Evolutionary conservation across 2,888 invertebrate genomes (phyloP).

Genomic region (Eupithecia insigniata): DNA sequence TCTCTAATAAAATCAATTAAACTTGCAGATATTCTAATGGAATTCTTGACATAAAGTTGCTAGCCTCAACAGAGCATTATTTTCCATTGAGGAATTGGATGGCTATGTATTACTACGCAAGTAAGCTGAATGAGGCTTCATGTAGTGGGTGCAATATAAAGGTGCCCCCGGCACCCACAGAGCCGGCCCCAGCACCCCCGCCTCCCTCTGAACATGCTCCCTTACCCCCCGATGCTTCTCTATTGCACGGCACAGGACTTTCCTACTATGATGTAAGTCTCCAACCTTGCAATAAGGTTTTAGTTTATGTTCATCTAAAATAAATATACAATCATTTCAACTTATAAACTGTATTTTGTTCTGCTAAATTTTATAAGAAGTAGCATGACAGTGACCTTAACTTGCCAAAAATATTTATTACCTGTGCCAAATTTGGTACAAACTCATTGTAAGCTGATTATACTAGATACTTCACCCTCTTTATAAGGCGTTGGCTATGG

Average conservation of each 20-base stretch:
- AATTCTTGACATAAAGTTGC: conserved; percentile 53
- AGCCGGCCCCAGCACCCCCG: conserved; percentile 66
- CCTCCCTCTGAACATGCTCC: conserved; percentile 70
- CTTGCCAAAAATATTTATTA: neutral
- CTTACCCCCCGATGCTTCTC: conserved; percentile 64
- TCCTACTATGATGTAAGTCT: conserved; percentile 79
- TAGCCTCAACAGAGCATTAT: conserved; percentile 55
- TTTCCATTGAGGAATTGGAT: conserved; percentile 72
- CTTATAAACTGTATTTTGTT: neutral
- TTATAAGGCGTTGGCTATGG: neutral
- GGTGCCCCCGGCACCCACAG: conserved; percentile 71
- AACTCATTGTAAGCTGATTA: neutral
- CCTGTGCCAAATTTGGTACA: neutral
- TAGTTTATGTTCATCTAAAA: neutral
- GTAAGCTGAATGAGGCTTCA: conserved; percentile 87
- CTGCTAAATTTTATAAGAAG: neutral
- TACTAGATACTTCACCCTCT: neutral
- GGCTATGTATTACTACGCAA: conserved; percentile 90
- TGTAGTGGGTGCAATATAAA: conserved; percentile 83
- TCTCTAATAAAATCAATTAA: neutral
- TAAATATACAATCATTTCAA: no score
- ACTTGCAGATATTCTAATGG: conserved; percentile 51
- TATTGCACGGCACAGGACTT: conserved; percentile 72
- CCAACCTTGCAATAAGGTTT: neutral
- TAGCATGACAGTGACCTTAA: neutral